Evolutionary conservation across 2,888 invertebrate genomes (phyloP).

Genomic region (Drosophila macrospina): DNA sequence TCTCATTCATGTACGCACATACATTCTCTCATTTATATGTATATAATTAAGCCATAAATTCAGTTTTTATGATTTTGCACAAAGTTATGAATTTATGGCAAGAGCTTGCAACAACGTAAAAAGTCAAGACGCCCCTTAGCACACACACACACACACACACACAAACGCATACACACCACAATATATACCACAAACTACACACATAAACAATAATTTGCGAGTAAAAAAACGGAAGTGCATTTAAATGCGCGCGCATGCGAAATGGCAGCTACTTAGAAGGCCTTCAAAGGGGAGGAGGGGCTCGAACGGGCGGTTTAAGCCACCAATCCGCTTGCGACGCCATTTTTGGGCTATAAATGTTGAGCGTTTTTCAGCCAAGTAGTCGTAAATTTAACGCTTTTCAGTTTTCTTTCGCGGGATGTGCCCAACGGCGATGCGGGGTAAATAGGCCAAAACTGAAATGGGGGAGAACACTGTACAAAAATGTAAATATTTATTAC

Average conservation of each 20-base stretch:
- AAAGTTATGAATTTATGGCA: slow-evolving; percentile 82
- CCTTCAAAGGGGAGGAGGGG: background rate
- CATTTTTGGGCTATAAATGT: slow-evolving; percentile 68
- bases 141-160: slow-evolving; percentile 41
- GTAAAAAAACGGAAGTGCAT: slow-evolving; percentile 75
- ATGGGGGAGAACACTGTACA: slow-evolving; percentile 1
- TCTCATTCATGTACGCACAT: background rate
- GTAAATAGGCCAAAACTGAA: slow-evolving; percentile 9
- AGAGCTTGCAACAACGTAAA: slow-evolving; percentile 56
- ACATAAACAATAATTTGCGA: slow-evolving; percentile 58
- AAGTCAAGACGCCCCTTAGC: slow-evolving; percentile 45
- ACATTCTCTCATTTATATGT: slow-evolving; percentile 44
- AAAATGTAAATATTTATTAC: slow-evolving; percentile 76
- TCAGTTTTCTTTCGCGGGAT: slow-evolving; percentile 39
- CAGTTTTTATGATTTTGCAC: slow-evolving; percentile 80
- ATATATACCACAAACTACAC: slow-evolving; percentile 16
- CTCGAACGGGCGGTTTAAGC: background rate
- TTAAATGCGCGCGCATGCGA: slow-evolving; percentile 82
- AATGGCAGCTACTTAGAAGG: slow-evolving; percentile 52
- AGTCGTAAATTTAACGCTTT: slow-evolving; percentile 81
- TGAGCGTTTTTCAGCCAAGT: slow-evolving; percentile 46
- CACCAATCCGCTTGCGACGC: slow-evolving; percentile 52
- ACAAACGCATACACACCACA: slow-evolving; percentile 35
- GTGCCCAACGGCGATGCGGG: background rate
- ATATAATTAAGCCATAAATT: slow-evolving; percentile 84